Evolutionary conservation across 2,113 vertebrate species (phyloP).

Genomic region (Hippoglossus stenolepis): DNA sequence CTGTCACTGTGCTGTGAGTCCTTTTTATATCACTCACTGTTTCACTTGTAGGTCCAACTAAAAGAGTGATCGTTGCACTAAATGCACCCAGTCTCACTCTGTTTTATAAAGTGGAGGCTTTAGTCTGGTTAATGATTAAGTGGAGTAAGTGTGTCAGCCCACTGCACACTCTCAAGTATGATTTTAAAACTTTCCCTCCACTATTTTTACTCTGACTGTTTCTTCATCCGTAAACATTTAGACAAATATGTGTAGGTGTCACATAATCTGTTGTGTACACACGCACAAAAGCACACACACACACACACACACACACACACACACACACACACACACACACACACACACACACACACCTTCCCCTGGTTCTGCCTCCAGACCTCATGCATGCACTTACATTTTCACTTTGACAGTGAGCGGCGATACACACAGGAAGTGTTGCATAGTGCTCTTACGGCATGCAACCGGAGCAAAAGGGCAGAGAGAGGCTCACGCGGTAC

Average conservation of each 20-base stretch:
- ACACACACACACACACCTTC: conserved; percentile 46
- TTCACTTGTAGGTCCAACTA: background rate
- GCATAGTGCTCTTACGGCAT: conserved; percentile 61
- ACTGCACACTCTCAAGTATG: background rate
- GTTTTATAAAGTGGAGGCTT: conserved; percentile 37
- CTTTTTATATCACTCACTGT: background rate
- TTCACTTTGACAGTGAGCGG: conserved; percentile 79
- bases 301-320: background rate
- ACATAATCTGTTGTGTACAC: conserved; percentile 56
- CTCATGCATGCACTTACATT: conserved; percentile 72
- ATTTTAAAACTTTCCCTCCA: background rate
- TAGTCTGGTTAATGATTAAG: conserved; percentile 56
- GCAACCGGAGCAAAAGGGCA: conserved; percentile 58
- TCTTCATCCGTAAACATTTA: background rate
- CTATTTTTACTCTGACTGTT: background rate
- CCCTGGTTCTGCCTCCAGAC: conserved; percentile 66
- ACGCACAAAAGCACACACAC: conserved; percentile 4
- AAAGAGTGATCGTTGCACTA: background rate
- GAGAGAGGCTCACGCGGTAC: conserved; percentile 50
- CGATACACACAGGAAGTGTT: conserved; percentile 79
- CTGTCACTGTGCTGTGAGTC: background rate
- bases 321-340: conserved; percentile 2
- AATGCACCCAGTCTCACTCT: background rate
- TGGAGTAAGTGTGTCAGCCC: background rate
- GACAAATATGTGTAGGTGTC: conserved; percentile 28